Percentiles rank a stretch among this genome's conserved stretches.
These are phyloP conservation scores for Habroteleia sp. DNA, from an alignment of 2,888 invertebrate species.

Conservation along the genomic window DNA sequence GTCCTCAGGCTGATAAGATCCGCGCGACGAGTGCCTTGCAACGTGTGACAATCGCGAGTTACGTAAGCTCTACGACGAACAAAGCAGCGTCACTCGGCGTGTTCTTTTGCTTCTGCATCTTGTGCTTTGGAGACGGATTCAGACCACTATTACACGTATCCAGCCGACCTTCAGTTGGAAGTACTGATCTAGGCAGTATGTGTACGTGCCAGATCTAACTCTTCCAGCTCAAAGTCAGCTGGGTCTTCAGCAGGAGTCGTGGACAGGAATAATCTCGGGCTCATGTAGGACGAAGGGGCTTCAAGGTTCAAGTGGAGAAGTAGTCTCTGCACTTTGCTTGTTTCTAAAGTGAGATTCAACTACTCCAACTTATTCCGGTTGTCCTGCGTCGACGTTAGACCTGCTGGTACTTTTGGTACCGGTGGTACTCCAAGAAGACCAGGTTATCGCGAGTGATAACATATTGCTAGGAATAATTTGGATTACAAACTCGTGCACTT, in stretches of 20 bases:
- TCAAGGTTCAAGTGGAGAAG: conserved; percentile 84
- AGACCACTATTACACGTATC: conserved; percentile 28
- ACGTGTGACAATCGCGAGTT: conserved; percentile 40
- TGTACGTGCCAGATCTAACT: conserved; percentile 87
- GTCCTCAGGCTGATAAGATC: conserved; percentile 23
- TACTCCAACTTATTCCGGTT: conserved; percentile 87
- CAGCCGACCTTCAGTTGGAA: conserved; percentile 84
- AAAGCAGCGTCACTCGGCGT: too few relatives aligned
- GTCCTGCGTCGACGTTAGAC: conserved; percentile 58
- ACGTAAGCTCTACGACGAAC: conserved; percentile 25
- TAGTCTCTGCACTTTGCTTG: conserved; percentile 84
- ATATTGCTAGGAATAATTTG: conserved; percentile 1
- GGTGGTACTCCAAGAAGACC: not conserved
- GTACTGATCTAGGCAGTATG: conserved; percentile 84
- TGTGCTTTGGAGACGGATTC: too few relatives aligned
- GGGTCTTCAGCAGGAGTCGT: conserved; percentile 57
- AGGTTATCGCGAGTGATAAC: conserved; percentile 3
- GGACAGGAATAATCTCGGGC: not conserved
- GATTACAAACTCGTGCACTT: conserved; percentile 37
- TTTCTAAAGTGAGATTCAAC: conserved; percentile 87
- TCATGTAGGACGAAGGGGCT: conserved; percentile 58
- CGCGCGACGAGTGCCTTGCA: conserved; percentile 11
- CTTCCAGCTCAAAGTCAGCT: conserved; percentile 85
- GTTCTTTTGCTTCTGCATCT: not conserved
- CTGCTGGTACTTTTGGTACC: not conserved